Evolutionary conservation across 2,113 vertebrate genomes (phyloP).

Genomic region (Cyphomyrus plagiostoma): DNA sequence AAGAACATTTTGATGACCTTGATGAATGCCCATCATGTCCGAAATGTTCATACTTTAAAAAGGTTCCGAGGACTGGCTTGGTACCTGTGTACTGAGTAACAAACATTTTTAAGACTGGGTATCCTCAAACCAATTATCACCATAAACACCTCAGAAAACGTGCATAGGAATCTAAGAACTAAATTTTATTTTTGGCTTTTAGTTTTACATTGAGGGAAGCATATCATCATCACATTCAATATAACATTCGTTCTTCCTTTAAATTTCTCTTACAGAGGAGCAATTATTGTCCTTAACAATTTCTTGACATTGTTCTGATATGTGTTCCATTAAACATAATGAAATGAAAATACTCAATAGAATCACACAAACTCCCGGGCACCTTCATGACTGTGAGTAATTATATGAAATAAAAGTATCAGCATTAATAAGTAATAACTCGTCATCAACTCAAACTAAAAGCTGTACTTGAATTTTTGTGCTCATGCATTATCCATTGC

Average conservation of each 20-base stretch:
- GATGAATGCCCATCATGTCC: neutral
- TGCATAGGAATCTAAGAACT: neutral
- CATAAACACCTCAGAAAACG: slow-evolving; percentile 4
- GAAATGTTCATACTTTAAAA: slow-evolving; percentile 10
- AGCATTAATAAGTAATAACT: neutral
- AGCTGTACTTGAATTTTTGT: neutral
- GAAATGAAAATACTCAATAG: neutral
- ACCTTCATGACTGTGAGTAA: neutral
- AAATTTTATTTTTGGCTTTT: neutral
- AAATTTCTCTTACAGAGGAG: neutral
- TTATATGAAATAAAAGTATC: neutral
- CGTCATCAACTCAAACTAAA: neutral
- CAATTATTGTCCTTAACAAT: neutral
- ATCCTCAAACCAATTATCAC: neutral
- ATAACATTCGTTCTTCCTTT: neutral
- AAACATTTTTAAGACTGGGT: neutral
- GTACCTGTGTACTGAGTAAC: neutral
- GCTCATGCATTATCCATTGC: neutral
- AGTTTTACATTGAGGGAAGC: neutral
- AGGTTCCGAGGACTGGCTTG: neutral
- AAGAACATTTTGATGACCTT: neutral
- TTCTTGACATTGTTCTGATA: neutral
- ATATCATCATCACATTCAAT: neutral
- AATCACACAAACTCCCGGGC: neutral
- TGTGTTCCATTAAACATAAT: neutral